A percentile compares a stretch with the other conserved stretches of the same genome.
These are phyloP conservation scores for Pyrrhura leucotis DNA, from an alignment of 2,797 vertebrate species.

Conservation along the genomic window DNA sequence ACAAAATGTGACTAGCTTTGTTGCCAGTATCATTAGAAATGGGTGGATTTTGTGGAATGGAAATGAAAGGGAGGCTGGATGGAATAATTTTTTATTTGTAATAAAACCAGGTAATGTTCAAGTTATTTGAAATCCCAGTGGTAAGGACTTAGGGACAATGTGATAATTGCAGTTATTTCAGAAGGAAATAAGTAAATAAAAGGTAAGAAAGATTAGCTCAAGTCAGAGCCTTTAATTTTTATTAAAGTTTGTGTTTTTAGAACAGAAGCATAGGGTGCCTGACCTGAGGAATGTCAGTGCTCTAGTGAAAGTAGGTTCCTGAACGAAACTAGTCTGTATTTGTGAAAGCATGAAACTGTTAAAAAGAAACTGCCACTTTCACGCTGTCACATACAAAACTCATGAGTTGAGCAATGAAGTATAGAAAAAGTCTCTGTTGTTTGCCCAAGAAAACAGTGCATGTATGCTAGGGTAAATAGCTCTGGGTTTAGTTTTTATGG, in stretches of 20 bases:
- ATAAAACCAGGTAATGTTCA: not conserved
- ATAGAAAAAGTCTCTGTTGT: slow-evolving; percentile 26
- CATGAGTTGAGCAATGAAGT: slow-evolving; percentile 11
- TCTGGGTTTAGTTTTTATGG: not conserved
- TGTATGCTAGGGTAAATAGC: not conserved
- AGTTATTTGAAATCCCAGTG: not conserved
- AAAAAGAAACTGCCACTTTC: slow-evolving; percentile 65
- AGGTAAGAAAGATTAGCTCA: not conserved
- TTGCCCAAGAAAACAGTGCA: not conserved
- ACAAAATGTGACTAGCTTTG: not conserved
- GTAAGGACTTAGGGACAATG: not conserved
- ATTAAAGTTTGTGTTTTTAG: not conserved
- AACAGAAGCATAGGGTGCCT: not conserved
- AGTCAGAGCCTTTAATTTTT: not conserved
- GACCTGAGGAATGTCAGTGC: not conserved
- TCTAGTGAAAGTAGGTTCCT: slow-evolving; percentile 32
- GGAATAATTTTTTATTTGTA: not conserved
- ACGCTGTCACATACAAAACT: slow-evolving; percentile 44
- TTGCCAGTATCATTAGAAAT: not conserved
- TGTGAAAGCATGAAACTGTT: slow-evolving; percentile 54
- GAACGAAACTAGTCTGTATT: slow-evolving; percentile 34
- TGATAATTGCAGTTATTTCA: not conserved
- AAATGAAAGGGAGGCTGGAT: not conserved
- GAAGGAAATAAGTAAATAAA: not conserved
- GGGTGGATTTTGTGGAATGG: not conserved